Evolutionary conservation across 2,888 invertebrate species (phyloP), one percentile per base, ranked within the genome.

Genomic region (Parnassius orleans): DNA sequence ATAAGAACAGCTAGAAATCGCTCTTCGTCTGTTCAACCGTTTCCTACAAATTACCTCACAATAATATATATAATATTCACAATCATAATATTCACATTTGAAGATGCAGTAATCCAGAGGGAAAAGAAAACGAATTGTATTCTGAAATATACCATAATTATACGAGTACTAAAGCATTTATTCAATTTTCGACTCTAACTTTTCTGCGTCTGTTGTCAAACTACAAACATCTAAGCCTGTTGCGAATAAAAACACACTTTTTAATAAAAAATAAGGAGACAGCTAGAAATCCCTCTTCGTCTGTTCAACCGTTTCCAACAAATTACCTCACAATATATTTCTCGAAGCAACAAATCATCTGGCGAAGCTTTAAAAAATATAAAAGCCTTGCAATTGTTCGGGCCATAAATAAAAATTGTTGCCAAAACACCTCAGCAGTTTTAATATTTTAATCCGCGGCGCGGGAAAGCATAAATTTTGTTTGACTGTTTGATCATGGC

Each of bases 371-470:
- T 75, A 76, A 81, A 77, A 75, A 62, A 79, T 71, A 73, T 73
- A 75, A 80, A 79, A 77, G 69, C 73, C 68, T 72, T 75, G 72
- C 84, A 83, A 84, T 84, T 82, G 81, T 81, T 79, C 77, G 62
- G 69, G 76, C 77, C 75, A 79, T 86, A 87, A 87, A 87, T 87
- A 84, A 85, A 84, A 85, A 81, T 80, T 78, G 80, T 78, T 76
- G 74, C 74, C 74, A 75, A 76, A 84, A 83, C 85, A 86, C 84
- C 85, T 87, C 86, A 86, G 85, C 86, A 84, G 80, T 86, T 86
- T 86, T 86, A 83, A 86, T 85, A 86, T 84, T 86, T 86, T 86
- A 84, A 86, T 86, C 83, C 81, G 69, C 75, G 74, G 62, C 69
- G 73, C 72, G 75, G 69, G 74, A 68, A 76, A 76, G 73, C 80